Evolutionary conservation across 1,140 invertebrate genomes (phyloP).

Genomic region (Drosophila willistoni): DNA sequence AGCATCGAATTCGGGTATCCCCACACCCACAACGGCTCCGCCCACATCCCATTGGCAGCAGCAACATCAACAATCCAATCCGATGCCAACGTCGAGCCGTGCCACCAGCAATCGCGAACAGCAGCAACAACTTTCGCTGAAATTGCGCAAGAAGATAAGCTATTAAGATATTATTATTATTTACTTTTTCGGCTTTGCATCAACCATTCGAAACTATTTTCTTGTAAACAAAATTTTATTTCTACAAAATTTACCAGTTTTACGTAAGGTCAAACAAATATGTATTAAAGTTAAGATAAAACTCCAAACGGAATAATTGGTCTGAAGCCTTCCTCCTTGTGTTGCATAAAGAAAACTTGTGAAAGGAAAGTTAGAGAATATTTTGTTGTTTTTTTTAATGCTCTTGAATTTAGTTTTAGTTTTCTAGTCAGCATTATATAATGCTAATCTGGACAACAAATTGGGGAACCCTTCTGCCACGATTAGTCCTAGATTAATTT

Average conservation of each 20-base stretch:
- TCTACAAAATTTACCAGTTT: not conserved
- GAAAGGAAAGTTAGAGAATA: too few relatives aligned
- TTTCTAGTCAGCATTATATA: too few relatives aligned
- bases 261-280: constrained; percentile 1
- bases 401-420: too few relatives aligned
- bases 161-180: constrained; percentile 51
- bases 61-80: constrained; percentile 39
- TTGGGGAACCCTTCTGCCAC: too few relatives aligned
- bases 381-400: too few relatives aligned
- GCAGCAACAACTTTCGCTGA: constrained; percentile 53
- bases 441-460: too few relatives aligned
- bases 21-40: constrained; percentile 70
- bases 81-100: constrained; percentile 20
- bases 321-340: not conserved
- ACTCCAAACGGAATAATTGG: not conserved
- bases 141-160: constrained; percentile 81
- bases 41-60: constrained; percentile 51
- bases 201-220: not conserved
- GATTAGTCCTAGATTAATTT: too few relatives aligned
- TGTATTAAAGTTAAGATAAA: not conserved
- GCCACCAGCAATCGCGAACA: constrained; percentile 37
- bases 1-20: constrained; percentile 74
- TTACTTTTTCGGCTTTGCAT: constrained; percentile 8
- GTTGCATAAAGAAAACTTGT: too few relatives aligned
- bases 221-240: constrained; percentile 3